phyloP scores from a whole-genome alignment of 2,797 vertebrate genomes.

The Tangara arthus region DNA sequence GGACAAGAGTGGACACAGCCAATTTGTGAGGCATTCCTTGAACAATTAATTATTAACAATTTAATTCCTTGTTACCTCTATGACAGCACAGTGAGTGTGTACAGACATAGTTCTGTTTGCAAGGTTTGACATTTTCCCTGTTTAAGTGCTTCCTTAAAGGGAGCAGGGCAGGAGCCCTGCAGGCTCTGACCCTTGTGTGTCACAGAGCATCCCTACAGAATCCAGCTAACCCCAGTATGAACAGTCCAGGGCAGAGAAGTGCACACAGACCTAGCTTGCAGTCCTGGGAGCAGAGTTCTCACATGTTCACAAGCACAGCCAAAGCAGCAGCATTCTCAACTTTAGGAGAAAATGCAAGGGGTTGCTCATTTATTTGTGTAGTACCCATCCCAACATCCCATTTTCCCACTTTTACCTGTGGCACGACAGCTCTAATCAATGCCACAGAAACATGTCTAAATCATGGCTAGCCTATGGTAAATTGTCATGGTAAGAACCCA shows the following conservation, averaged over 20 bases:
- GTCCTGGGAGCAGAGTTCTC: not conserved
- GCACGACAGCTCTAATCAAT: not conserved
- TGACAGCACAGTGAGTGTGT: not conserved
- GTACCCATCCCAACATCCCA: not conserved
- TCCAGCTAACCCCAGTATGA: not conserved
- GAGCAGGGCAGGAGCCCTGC: not conserved
- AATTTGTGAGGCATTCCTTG: accelerated
- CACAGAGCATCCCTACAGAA: not conserved
- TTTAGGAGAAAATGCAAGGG: not conserved
- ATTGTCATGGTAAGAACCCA: not conserved
- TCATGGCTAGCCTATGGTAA: not conserved
- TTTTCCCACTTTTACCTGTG: not conserved
- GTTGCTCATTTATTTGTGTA: not conserved
- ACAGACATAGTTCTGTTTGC: not conserved
- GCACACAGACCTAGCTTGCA: not conserved
- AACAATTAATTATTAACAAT: not conserved
- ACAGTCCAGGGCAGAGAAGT: not conserved
- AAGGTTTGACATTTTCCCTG: not conserved
- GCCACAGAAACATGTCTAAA: not conserved
- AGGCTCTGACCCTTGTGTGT: not conserved
- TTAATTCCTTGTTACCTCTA: not conserved
- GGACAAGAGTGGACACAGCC: not conserved
- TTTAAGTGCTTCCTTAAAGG: not conserved
- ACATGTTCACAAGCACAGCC: not conserved
- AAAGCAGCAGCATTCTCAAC: not conserved